phyloP scores from a whole-genome alignment of 1,140 invertebrate species.

The Pissodes strobi region DNA sequence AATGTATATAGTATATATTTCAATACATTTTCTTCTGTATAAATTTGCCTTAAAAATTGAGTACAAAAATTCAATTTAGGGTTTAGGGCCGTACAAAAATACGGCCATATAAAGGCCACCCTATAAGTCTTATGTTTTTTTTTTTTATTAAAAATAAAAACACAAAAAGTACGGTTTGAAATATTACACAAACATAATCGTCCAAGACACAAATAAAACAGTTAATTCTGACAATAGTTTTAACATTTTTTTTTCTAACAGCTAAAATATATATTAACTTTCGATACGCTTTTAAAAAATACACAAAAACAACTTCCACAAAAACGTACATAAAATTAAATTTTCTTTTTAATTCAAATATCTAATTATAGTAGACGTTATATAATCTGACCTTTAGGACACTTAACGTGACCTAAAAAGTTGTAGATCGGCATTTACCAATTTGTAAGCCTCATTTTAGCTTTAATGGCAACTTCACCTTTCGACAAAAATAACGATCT shows the following conservation, averaged over 20 bases:
- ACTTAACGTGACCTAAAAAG: too few species aligned
- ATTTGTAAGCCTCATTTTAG: too few species aligned
- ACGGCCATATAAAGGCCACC: conserved; percentile 51
- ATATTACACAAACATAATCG: conserved; percentile 25
- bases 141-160: conserved; percentile 38
- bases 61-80: conserved; percentile 48
- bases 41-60: conserved; percentile 47
- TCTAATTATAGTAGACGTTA: too few species aligned
- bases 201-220: conserved; percentile 8
- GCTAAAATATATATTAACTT: conserved; percentile 7
- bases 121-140: conserved; percentile 51
- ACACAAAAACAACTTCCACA: background rate
- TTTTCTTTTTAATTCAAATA: too few species aligned
- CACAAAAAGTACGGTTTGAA: conserved; percentile 33
- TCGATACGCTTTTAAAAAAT: background rate
- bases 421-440: too few species aligned
- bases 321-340: too few species aligned
- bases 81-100: conserved; percentile 39
- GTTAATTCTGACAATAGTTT: conserved; percentile 8
- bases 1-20: conserved; percentile 50
- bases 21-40: conserved; percentile 50
- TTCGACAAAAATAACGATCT: too few species aligned
- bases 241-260: conserved; percentile 1
- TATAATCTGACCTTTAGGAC: too few species aligned
- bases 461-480: too few species aligned